phyloP scores from a whole-genome alignment of 2,113 vertebrate species.

The Aphelocoma coerulescens region DNA sequence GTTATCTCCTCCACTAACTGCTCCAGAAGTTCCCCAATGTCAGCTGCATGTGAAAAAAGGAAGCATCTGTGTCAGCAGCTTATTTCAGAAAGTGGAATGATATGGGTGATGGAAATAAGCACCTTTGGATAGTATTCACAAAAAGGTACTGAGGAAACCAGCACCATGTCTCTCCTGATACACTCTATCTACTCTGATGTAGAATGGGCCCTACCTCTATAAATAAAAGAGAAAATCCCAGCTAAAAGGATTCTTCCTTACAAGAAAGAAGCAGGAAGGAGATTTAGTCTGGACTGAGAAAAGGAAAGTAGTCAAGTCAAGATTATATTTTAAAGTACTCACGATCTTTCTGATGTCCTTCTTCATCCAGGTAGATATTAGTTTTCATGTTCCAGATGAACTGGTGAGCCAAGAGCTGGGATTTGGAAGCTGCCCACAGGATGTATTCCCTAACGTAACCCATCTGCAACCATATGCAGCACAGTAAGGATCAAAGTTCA shows the following conservation, averaged over 20 bases:
- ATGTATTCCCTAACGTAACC: conserved; percentile 96
- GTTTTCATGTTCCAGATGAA: conserved; percentile 99
- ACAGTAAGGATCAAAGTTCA: neutral
- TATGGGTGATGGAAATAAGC: neutral
- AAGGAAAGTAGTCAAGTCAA: neutral
- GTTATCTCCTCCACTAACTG: conserved; percentile 94
- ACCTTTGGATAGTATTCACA: neutral
- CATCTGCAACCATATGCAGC: conserved; percentile 78
- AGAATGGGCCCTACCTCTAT: neutral
- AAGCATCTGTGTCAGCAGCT: neutral
- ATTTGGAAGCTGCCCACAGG: conserved; percentile 92
- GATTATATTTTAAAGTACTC: conserved; percentile 57
- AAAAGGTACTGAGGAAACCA: neutral
- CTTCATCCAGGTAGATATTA: conserved; percentile 91
- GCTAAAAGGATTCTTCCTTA: neutral
- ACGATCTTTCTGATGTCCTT: conserved; percentile 93
- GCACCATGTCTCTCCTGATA: neutral
- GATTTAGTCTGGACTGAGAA: neutral
- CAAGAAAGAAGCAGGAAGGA: neutral
- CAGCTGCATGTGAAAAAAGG: conserved; percentile 72
- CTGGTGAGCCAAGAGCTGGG: conserved; percentile 94
- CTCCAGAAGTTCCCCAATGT: conserved; percentile 92
- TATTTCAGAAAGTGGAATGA: neutral
- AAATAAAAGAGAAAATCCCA: neutral
- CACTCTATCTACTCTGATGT: neutral